Percentiles rank a stretch among this genome's conserved stretches.
These are phyloP conservation scores for Physella acuta DNA, from an alignment of 1,140 invertebrate species.

Conservation along the genomic window DNA sequence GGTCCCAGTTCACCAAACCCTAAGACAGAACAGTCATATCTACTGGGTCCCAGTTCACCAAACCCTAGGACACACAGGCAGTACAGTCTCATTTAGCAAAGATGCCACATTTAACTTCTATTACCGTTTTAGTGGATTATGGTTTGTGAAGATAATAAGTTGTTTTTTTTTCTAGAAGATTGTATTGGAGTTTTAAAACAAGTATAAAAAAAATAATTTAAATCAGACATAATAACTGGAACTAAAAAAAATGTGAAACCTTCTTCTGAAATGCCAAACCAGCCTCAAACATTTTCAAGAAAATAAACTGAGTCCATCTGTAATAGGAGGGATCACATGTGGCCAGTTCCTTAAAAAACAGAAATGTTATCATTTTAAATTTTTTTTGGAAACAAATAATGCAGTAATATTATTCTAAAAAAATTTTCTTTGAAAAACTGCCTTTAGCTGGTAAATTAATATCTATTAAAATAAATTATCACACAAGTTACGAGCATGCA, in stretches of 20 bases:
- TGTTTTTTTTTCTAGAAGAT: too few species aligned
- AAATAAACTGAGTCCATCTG: slow-evolving; percentile 92
- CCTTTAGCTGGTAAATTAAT: background rate
- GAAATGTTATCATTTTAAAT: background rate
- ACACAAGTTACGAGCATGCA: background rate
- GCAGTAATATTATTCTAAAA: background rate
- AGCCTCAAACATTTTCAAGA: slow-evolving; percentile 83
- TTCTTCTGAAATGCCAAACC: slow-evolving; percentile 86
- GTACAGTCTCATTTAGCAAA: too few species aligned
- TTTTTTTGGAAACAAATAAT: background rate
- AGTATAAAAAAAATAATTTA: too few species aligned
- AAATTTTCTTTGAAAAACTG: background rate
- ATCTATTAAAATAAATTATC: background rate
- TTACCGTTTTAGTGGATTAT: too few species aligned
- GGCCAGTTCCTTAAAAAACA: slow-evolving; percentile 60
- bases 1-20: too few species aligned
- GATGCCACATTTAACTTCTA: too few species aligned
- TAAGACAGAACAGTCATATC: too few species aligned
- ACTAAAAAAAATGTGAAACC: slow-evolving; percentile 55
- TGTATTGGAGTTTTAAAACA: too few species aligned
- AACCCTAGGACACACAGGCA: too few species aligned
- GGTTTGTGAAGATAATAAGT: too few species aligned
- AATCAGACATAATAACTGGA: background rate
- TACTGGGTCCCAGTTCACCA: too few species aligned
- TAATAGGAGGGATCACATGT: slow-evolving; percentile 66